Percentiles rank a stretch among this genome's conserved stretches.
phyloP scores from a whole-genome alignment of 2,797 vertebrate species.

The Sternotherus odoratus region DNA sequence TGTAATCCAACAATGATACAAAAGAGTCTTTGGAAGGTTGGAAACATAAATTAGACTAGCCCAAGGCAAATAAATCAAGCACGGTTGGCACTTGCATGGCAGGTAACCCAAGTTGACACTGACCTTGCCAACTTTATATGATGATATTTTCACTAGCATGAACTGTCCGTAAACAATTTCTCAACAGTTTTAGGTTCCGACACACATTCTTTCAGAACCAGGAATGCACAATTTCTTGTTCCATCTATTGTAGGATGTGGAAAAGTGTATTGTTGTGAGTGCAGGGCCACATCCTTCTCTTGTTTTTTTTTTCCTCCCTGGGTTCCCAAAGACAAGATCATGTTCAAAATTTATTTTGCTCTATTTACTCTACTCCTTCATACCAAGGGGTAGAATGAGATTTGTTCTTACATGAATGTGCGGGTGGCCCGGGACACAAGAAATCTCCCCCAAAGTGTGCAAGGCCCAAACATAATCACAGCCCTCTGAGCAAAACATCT shows the following conservation, averaged over 20 bases:
- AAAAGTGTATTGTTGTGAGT: background rate
- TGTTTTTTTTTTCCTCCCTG: background rate
- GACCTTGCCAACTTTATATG: constrained; percentile 48
- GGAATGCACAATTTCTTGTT: accelerated
- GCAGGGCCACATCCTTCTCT: accelerated
- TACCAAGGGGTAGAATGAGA: background rate
- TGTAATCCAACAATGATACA: background rate
- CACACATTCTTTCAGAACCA: background rate
- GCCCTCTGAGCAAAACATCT: background rate
- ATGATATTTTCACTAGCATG: constrained; percentile 9
- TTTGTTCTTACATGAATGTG: background rate
- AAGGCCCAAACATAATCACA: background rate
- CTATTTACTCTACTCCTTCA: background rate
- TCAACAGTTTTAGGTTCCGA: background rate
- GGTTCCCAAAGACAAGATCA: background rate
- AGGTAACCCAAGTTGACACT: constrained; percentile 66
- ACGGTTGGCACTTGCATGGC: constrained; percentile 47
- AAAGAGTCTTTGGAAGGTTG: background rate
- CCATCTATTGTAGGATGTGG: background rate
- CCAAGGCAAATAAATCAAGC: constrained; percentile 49
- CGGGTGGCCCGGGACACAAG: background rate
- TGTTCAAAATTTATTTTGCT: background rate
- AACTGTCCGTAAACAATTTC: constrained; percentile 47
- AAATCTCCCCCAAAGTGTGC: background rate
- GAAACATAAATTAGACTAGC: background rate